phyloP scores from a whole-genome alignment of 1,140 invertebrate species.

The Eciton burchellii region DNA sequence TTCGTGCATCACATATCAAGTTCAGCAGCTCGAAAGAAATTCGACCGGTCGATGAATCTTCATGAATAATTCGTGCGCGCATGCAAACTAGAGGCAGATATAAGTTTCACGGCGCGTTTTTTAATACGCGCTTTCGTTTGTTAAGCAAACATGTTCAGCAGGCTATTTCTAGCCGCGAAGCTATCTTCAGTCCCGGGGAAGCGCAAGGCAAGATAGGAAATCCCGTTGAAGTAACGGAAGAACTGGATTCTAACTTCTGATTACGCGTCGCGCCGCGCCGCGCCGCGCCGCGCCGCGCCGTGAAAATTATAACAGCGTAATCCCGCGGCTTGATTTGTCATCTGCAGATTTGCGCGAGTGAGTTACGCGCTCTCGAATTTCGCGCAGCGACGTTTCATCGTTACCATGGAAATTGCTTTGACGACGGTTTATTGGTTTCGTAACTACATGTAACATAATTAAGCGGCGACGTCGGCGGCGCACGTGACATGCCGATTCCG shows the following conservation, averaged over 20 bases:
- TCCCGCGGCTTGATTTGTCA: slow-evolving; percentile 49
- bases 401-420: slow-evolving; percentile 62
- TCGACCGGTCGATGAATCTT: neutral
- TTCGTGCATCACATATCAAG: neutral
- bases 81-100: too few relatives aligned
- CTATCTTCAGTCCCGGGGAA: neutral
- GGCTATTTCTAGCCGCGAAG: neutral
- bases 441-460: slow-evolving; percentile 58
- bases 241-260: slow-evolving; percentile 9
- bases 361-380: slow-evolving; percentile 29
- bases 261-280: slow-evolving; percentile 6
- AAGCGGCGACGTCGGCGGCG: slow-evolving; percentile 38
- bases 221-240: neutral
- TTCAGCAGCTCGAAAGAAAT: neutral
- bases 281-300: neutral
- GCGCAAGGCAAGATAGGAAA: neutral
- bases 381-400: slow-evolving; percentile 43
- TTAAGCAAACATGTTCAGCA: slow-evolving; percentile 14
- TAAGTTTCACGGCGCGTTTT: neutral
- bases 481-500: slow-evolving; percentile 16
- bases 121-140: neutral
- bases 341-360: slow-evolving; percentile 39
- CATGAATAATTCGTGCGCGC: neutral
- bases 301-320: slow-evolving; percentile 49
- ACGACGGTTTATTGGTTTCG: slow-evolving; percentile 60